A percentile compares a stretch with the other conserved stretches of the same genome.
phyloP scores from a whole-genome alignment of 2,888 invertebrate genomes.

The Diaprepes abbreviatus region DNA sequence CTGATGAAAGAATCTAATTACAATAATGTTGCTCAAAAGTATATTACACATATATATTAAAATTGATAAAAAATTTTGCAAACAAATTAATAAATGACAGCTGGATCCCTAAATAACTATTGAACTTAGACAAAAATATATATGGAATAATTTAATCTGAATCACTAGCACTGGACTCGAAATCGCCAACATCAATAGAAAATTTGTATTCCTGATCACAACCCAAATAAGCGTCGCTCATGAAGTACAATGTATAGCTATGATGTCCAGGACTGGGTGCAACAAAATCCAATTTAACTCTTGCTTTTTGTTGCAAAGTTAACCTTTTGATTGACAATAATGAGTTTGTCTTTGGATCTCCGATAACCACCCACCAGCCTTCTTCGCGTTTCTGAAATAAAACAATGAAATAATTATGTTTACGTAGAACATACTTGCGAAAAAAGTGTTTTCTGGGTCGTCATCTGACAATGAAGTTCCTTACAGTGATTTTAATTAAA shows the following conservation, averaged over 20 bases:
- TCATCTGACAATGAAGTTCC: no score
- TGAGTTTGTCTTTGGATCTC: conserved; percentile 94
- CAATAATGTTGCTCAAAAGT: no score
- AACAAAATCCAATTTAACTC: conserved; percentile 90
- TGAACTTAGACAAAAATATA: no score
- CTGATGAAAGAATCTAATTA: no score
- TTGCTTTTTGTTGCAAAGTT: conserved; percentile 93
- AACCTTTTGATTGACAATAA: conserved; percentile 96
- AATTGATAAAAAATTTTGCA: no score
- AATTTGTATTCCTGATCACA: conserved; percentile 99
- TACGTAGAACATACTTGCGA: no score
- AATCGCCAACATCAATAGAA: conserved; percentile 84
- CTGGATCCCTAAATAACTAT: no score
- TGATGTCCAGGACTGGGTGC: conserved; percentile 91
- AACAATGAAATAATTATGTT: no score
- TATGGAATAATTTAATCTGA: conserved; percentile 72
- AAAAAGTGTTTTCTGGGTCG: no score
- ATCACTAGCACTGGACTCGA: conserved; percentile 75
- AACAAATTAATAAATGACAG: no score
- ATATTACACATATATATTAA: no score
- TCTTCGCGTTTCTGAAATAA: conserved; percentile 85
- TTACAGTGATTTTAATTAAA: no score
- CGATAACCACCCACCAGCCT: conserved; percentile 99
- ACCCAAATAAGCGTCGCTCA: conserved; percentile 99
- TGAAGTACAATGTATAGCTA: conserved; percentile 96